These are phyloP conservation scores for Pituophis catenifer DNA, from an alignment of 2,113 vertebrate genomes.

Conservation along the genomic window DNA sequence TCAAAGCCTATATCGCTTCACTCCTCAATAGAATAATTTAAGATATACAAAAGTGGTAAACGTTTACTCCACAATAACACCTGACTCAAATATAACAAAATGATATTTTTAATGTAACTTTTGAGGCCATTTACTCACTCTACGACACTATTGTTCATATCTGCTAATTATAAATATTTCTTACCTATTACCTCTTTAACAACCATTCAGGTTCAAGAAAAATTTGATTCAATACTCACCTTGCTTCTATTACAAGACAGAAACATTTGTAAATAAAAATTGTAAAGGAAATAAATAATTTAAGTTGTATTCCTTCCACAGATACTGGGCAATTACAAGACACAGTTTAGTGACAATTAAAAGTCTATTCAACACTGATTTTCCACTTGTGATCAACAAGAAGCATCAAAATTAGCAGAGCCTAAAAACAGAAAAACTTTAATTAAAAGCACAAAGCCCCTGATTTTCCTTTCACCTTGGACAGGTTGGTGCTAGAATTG, in stretches of 20 bases:
- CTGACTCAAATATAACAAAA: neutral
- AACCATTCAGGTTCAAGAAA: neutral
- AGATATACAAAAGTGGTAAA: neutral
- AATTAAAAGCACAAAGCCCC: neutral
- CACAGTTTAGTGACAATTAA: neutral
- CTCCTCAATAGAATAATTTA: neutral
- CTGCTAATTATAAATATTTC: neutral
- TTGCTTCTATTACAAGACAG: neutral
- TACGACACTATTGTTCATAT: neutral
- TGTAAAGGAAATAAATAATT: neutral
- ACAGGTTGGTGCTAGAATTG: neutral
- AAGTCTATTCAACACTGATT: neutral
- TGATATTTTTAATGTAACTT: neutral
- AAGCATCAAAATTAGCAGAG: neutral
- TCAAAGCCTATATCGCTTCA: neutral
- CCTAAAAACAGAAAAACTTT: neutral
- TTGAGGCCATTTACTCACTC: neutral
- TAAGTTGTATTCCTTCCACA: neutral
- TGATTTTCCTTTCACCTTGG: neutral
- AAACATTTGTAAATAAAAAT: neutral
- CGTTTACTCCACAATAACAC: neutral
- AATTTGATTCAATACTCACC: neutral
- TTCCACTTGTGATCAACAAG: neutral
- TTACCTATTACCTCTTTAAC: neutral
- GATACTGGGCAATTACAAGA: neutral